Base-by-base conservation (phyloP, 2,113 vertebrate genomes). In the Thunnus maccoyii region DNA sequence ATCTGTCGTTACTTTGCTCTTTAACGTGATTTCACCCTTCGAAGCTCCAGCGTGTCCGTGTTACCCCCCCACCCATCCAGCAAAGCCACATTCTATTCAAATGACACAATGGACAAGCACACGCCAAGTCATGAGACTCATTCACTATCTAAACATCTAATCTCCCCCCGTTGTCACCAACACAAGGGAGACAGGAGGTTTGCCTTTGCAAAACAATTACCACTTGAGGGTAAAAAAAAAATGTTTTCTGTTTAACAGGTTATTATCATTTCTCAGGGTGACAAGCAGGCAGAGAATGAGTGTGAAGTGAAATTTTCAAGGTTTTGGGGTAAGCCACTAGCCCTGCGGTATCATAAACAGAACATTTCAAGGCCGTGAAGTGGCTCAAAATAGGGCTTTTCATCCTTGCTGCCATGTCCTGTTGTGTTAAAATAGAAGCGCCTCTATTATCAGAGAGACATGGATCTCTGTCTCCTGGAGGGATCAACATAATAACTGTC, bases 141-240 rank as follows among this genome's bases (percentile, higher is more conserved):
- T 73, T 90, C 76, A 67, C 85, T 86, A 93, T 91, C 89, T 90
- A 86, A 86, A 88, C 79, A 80, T 91, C 88, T 80, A 78, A 93
- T 88, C 87, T 88, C 75, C 78, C 72, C 36, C 86, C 63, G 78
- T 89, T 91, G 85, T 91, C 83, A 75, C 60, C 70, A 85, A 80
- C 74, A 90, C 68, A 83, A 82, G 70, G 54, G 76, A 75, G 27
- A 64, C 22, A 67, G 68, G 50, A 25, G 6, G 54, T 13, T 80
- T 66, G 57, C 58, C 73, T 83, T 51, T 47, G 32, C 14, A 82
- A 41, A 70, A 78, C 76, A 85, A 74, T 78, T 52, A 67, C 30
- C 14, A 79, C 73, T 70, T 74, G 52, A 13, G 25, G 52, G 3
- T 58, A 7, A 36, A 36, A 7, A 47, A 80, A 68, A 57, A 41